These are phyloP conservation scores for Ptyas mucosa DNA, from an alignment of 2,113 vertebrate genomes.

Conservation along the genomic window DNA sequence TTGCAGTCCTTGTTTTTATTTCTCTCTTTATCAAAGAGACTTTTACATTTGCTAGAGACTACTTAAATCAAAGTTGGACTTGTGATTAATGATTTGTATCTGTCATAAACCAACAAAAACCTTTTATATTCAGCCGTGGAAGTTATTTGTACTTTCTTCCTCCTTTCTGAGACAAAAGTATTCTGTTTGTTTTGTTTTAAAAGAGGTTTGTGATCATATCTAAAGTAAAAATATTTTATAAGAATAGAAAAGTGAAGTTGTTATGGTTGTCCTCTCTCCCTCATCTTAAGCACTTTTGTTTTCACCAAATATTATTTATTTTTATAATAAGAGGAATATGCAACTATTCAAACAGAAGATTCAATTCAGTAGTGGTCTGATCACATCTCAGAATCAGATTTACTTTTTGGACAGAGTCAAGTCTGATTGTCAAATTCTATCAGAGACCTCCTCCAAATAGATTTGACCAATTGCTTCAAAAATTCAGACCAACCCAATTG, in stretches of 20 bases:
- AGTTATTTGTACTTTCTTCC: not conserved
- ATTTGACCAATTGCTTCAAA: not conserved
- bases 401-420: not conserved
- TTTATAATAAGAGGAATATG: not conserved
- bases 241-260: not conserved
- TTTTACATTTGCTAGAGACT: too few relatives aligned
- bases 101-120: not conserved
- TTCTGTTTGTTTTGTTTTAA: not conserved
- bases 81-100: not conserved
- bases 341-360: not conserved
- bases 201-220: not conserved
- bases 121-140: not conserved
- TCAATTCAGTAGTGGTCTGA: not conserved
- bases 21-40: not conserved
- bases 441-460: not conserved
- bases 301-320: not conserved
- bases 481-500: not conserved
- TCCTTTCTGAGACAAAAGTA: not conserved
- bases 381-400: not conserved
- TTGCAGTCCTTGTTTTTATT: not conserved
- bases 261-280: not conserved
- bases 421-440: not conserved
- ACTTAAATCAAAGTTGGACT: too few relatives aligned
- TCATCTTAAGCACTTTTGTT: not conserved
- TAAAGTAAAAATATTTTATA: constrained; percentile 1